These are phyloP conservation scores for Caenorhabditis sinica DNA, from an alignment of 2,888 invertebrate species.

Conservation along the genomic window DNA sequence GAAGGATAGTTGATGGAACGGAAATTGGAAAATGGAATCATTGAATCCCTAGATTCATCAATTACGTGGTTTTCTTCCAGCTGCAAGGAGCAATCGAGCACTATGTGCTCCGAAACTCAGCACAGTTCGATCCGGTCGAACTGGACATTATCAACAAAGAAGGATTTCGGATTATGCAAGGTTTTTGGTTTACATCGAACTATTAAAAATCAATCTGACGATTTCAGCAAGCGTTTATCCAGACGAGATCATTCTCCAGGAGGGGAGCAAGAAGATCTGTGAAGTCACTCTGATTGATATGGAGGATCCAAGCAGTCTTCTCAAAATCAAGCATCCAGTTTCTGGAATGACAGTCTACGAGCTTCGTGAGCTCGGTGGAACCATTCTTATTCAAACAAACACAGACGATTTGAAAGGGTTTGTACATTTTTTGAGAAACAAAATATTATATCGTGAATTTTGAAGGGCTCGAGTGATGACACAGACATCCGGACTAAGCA, in stretches of 20 bases:
- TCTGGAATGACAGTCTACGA: slow-evolving; percentile 72
- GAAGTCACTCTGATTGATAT: slow-evolving; percentile 69
- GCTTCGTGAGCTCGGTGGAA: slow-evolving; percentile 66
- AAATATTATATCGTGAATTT: background rate
- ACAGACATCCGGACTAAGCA: slow-evolving; percentile 60
- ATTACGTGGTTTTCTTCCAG: slow-evolving; percentile 63
- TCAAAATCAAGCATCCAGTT: slow-evolving; percentile 82
- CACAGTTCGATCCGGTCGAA: slow-evolving; percentile 80
- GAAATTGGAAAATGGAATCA: background rate
- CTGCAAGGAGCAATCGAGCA: slow-evolving; percentile 78
- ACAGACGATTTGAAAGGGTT: slow-evolving; percentile 69
- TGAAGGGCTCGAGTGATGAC: slow-evolving; percentile 69
- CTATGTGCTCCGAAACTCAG: slow-evolving; percentile 80
- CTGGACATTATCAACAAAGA: slow-evolving; percentile 77
- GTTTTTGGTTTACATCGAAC: slow-evolving; percentile 9
- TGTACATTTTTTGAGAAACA: background rate
- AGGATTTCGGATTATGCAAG: slow-evolving; percentile 68
- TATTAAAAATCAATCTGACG: background rate
- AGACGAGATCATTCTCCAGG: slow-evolving; percentile 79
- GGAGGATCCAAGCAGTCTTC: slow-evolving; percentile 70
- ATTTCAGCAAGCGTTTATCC: slow-evolving; percentile 76
- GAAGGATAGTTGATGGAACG: slow-evolving; percentile 20
- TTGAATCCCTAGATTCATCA: background rate
- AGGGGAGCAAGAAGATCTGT: slow-evolving; percentile 73
- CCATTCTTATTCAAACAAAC: slow-evolving; percentile 66